Conservation (phyloP, 2,888 invertebrate species). For the Athalia rosae region DNA sequence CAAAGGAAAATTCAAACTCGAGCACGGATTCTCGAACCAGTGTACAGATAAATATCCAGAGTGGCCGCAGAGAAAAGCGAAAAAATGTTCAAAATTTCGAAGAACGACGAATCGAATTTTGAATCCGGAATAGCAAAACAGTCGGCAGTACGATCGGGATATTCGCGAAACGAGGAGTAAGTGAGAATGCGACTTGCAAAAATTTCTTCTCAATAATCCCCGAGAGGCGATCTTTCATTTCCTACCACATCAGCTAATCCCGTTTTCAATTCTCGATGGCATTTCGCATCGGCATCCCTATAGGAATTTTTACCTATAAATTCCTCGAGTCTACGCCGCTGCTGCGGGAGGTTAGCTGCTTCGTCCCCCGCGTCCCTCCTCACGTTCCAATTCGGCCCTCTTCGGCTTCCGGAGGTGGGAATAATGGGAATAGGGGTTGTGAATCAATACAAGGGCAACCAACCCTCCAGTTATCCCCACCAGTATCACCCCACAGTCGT, state of each 20-base stretch:
- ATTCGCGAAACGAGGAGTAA: background rate
- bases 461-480: slow-evolving; percentile 55
- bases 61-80: too few species aligned
- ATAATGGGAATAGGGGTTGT: slow-evolving; percentile 54
- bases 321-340: slow-evolving; percentile 44
- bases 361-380: slow-evolving; percentile 39
- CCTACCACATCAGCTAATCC: slow-evolving; percentile 1
- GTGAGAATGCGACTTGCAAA: slow-evolving; percentile 7
- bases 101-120: too few species aligned
- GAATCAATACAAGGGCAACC: slow-evolving; percentile 71
- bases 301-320: slow-evolving; percentile 44
- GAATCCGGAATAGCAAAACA: background rate
- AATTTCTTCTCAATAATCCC: slow-evolving; percentile 23
- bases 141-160: background rate
- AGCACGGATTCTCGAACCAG: too few species aligned
- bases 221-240: background rate
- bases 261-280: slow-evolving; percentile 34
- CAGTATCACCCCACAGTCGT: slow-evolving; percentile 12
- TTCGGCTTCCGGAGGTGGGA: slow-evolving; percentile 48
- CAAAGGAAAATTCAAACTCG: too few species aligned
- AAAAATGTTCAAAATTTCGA: too few species aligned
- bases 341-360: slow-evolving; percentile 22
- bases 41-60: too few species aligned
- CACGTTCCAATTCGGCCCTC: slow-evolving; percentile 21
- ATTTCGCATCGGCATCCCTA: slow-evolving; percentile 28